Conservation (phyloP, 2,797 vertebrate genomes). For the Notolabrus celidotus region DNA sequence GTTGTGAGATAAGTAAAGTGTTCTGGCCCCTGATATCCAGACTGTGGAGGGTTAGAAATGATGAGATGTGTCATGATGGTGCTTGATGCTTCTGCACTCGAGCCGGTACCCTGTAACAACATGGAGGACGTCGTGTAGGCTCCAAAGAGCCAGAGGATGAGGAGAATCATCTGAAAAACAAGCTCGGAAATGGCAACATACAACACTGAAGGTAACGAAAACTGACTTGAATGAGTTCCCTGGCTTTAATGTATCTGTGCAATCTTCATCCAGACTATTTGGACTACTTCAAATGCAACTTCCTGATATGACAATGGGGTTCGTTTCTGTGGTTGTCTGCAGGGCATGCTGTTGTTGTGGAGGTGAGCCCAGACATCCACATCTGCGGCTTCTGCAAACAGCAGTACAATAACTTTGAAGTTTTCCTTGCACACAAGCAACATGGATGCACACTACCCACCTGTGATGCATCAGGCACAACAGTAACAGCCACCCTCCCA, state of each 20-base stretch:
- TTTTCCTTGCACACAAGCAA: constrained; percentile 95
- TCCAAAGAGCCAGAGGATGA: constrained; percentile 47
- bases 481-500: constrained; percentile 85
- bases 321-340: constrained; percentile 55
- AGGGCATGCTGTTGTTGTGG: constrained; percentile 88
- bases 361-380: constrained; percentile 95
- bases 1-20: constrained; percentile 39
- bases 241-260: not conserved
- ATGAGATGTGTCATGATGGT: not conserved
- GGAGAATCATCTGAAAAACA: constrained; percentile 43
- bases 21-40: not conserved
- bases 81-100: not conserved
- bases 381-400: constrained; percentile 98
- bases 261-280: not conserved
- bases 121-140: not conserved
- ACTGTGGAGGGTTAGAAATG: not conserved
- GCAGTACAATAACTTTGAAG: constrained; percentile 95
- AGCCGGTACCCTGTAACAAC: not conserved
- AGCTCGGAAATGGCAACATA: constrained; percentile 81
- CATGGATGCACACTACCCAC: constrained; percentile 89
- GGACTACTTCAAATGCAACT: not conserved
- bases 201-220: constrained; percentile 77
- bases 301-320: not conserved
- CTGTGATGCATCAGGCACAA: constrained; percentile 70
- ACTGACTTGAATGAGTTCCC: not conserved